Base-by-base conservation (phyloP, 2,888 invertebrate species). In the Monochamus alternatus region DNA sequence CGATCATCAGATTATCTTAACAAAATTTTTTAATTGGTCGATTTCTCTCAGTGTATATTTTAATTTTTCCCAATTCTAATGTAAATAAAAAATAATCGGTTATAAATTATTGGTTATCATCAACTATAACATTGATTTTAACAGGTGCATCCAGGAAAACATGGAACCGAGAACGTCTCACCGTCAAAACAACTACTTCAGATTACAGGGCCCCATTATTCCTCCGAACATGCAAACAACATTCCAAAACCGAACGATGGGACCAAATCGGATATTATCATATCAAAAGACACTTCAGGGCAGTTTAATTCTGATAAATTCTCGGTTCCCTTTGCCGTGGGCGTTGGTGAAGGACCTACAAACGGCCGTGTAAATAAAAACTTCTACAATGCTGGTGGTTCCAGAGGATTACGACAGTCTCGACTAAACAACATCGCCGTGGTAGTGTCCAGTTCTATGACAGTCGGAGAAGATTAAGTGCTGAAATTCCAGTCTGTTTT, bases 391-490 rank as follows among this genome's bases (percentile, higher is more conserved):
- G 38, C 2, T 12, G 60, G 10, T 32, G n/a, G 38, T 63, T 63
- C 62, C 14, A 43, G 7, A 14, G 62, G 22, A 3, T 43, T 43
- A 63, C n/a, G 32, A n/a, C n/a, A n/a, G 5, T 43, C 62, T 63
- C 5, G 38, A 8, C 43, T 63, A 63, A 63, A 14, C 8, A 7
- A 63, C 38, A 63, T 63, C 62, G 38, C 62, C 14, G 62, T 63
- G 43, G 38, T 63, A 22, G 62, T 63, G 62, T 63, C 62, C n/a
- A 38, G 62, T 63, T 43, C 62, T 8, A 63, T 63, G 62, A 43
- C 43, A 14, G 62, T 63, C 2, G 38, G 14, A 14, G 62, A 63
- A 43, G 38, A 62, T 62, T 62, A 62, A 43, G 43, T 43, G n/a
- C 38, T 63, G 5, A 43, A 62, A 63, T 43, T 8, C 12, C 9